Base-by-base conservation (phyloP, 2,797 vertebrate genomes). In the Hydrolagus colliei region DNA sequence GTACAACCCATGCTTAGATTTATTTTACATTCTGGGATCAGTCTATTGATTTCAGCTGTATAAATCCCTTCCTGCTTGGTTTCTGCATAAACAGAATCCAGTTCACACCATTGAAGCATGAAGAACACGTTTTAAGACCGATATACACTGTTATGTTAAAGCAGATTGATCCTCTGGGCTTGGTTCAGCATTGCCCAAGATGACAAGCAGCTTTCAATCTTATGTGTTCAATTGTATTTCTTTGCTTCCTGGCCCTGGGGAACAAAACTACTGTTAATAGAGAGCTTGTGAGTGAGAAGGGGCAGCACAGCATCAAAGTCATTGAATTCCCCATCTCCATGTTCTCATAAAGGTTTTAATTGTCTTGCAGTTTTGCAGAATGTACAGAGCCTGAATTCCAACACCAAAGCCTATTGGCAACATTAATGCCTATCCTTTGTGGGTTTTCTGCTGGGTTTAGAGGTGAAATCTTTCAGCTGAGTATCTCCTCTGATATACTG, bases 41-140 rank as follows among this genome's bases (percentile, higher is more conserved):
- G 65, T 20, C 79, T 35, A 68, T 68, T 84, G 27, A 82, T 20
- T 82, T 82, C 27, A 82, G 32, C 68, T 41, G 67, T 41, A 68
- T 59, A 82, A 80, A 35, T 41, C 35, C 9, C 13, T 35, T 82
- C 62, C 62, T 32, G 75, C 9, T 12, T 20, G 10, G 5, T 12
- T 41, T 77, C 32, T 77, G 52, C 52, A n/a, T 77, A 10, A 65
- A 80, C 41, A 52, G 41, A 84, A 67, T 11, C 52, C 65, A 7
- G 62, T 52, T 52, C 41, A 3, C 1, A 3, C 41, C 41, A 52
- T 52, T 52, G 41, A 52, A 52, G 41, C 41, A 52, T 9, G n/a
- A 82, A 71, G 5, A 18, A 59, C 75, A 77, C 52, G 12, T 76
- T 77, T 18, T 11, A 61, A 61, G 52, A 18, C 52, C 27, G n/a